Evolutionary conservation across 30 jellyfish, hydroid and myxozoan species (phyloP), one percentile per base, ranked within the genome.

Genomic region (Aurelia sp.): DNA sequence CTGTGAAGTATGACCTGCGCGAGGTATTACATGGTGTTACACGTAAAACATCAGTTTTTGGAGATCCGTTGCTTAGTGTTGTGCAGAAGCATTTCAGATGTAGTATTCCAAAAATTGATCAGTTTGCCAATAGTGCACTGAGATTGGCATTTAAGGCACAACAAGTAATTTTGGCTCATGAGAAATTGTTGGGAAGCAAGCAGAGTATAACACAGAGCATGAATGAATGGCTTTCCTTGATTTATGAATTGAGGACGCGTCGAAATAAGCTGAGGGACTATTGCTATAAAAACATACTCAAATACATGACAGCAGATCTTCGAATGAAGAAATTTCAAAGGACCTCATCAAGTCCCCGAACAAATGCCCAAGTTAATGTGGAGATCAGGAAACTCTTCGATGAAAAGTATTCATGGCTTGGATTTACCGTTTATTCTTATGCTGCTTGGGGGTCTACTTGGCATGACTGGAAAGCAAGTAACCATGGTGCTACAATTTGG

Each of bases 121-220:
- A 31, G 19, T 67, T 82, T 41, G 47, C 86, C 0, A 71, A 82
- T n/a, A 63, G 85, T 33, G 61, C 68, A 20, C 59, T 67, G 7
- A 68, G 40, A 30, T 76, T 82, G 20, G 92, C 85, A 47, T 38
- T 68, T 24, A 82, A 67, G 51, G 92, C 71, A 24, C 92, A 82
- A 50, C 92, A 82, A 31, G 92, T 82, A 5, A 74, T 82, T 4
- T 31, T 82, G 44, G 85, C 92, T 17, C 51, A 82, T 74, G 78
- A 82, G 60, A 82, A 68, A 27, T 58, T 82, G 84, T 13, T 38
- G 17, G 92, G 92, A n/a, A 50, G 57, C 63, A 82, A 30, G 40
- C 67, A 52, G 13, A 82, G 92, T 38, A 71, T 82, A 13, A 58
- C 78, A 8, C 67, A 35, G 22, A 71, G 85, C 24, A 17, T 82